Evolutionary conservation across 2,888 invertebrate genomes (phyloP).

Genomic region (Stenchaetothrips biformis): DNA sequence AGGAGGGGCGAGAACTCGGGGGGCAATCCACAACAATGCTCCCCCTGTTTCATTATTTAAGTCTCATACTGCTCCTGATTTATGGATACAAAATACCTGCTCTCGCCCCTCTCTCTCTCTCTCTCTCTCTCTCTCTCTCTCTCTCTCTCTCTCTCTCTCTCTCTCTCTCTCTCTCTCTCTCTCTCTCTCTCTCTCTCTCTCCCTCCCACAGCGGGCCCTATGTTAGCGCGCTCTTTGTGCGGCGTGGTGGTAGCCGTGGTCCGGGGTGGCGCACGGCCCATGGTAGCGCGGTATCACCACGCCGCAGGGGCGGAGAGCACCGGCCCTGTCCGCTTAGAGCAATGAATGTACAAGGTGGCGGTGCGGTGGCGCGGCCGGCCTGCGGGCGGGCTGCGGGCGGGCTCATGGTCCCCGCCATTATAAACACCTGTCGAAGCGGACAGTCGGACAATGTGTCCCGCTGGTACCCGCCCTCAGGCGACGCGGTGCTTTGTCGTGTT

Average conservation of each 20-base stretch:
- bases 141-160: not conserved
- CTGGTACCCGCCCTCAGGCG: not conserved
- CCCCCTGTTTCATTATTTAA: slow-evolving; percentile 18
- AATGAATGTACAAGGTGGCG: slow-evolving; percentile 10
- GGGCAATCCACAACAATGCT: slow-evolving; percentile 20
- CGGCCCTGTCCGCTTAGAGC: not conserved
- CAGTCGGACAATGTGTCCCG: not conserved
- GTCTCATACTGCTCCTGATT: slow-evolving; percentile 18
- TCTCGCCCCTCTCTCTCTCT: not conserved
- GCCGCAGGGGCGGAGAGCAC: not conserved
- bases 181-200: not conserved
- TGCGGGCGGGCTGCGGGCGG: too few relatives aligned
- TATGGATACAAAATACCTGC: slow-evolving; percentile 21
- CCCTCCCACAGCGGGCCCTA: not conserved
- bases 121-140: too few relatives aligned
- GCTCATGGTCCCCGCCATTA: not conserved
- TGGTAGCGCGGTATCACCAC: not conserved
- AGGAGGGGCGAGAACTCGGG: not conserved
- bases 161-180: not conserved
- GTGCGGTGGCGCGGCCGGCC: too few relatives aligned
- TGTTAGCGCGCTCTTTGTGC: not conserved
- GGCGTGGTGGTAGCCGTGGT: not conserved
- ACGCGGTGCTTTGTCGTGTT: too few relatives aligned
- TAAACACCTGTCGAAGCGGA: slow-evolving; percentile 8
- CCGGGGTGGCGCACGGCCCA: not conserved